Evolutionary conservation across 2,797 vertebrate genomes (phyloP).

Genomic region (Pseudochromis fuscus): DNA sequence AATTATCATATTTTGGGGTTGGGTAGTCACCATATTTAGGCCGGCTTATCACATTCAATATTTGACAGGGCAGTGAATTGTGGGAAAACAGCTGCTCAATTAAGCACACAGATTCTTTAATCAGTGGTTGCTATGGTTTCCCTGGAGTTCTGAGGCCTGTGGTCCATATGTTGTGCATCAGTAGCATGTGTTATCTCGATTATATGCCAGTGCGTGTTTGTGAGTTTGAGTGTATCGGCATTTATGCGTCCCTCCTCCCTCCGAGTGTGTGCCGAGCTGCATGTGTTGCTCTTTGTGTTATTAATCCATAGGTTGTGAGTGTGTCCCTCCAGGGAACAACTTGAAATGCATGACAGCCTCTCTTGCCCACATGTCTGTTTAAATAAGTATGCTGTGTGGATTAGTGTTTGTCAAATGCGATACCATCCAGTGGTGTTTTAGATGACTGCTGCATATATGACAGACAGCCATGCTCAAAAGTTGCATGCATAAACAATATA

Average conservation of each 20-base stretch:
- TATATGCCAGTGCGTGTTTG: conserved; percentile 37
- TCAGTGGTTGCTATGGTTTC: conserved; percentile 68
- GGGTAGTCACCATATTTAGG: conserved; percentile 39
- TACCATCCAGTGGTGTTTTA: conserved; percentile 9
- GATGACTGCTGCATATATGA: conserved; percentile 15
- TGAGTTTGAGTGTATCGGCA: conserved; percentile 2
- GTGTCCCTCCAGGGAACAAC: conserved; percentile 22
- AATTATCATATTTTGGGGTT: conserved; percentile 39
- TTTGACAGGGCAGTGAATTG: conserved; percentile 54
- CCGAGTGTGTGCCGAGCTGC: conserved; percentile 19
- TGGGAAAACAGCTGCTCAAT: conserved; percentile 70
- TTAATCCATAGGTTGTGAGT: conserved; percentile 56
- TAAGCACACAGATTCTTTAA: conserved; percentile 67
- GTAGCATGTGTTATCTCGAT: conserved; percentile 51
- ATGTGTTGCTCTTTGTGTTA: conserved; percentile 38
- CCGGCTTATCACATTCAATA: conserved; percentile 60
- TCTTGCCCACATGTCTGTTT: conserved; percentile 42
- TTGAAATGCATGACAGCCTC: conserved; percentile 36
- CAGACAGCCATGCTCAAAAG: conserved; percentile 30
- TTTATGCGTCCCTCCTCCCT: not conserved
- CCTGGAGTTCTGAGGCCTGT: conserved; percentile 30
- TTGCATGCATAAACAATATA: too few relatives aligned
- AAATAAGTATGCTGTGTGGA: conserved; percentile 39
- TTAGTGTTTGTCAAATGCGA: conserved; percentile 45
- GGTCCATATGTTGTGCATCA: conserved; percentile 64